Conservation (phyloP, 2,888 invertebrate genomes). For the Drosophila meridionalis region DNA sequence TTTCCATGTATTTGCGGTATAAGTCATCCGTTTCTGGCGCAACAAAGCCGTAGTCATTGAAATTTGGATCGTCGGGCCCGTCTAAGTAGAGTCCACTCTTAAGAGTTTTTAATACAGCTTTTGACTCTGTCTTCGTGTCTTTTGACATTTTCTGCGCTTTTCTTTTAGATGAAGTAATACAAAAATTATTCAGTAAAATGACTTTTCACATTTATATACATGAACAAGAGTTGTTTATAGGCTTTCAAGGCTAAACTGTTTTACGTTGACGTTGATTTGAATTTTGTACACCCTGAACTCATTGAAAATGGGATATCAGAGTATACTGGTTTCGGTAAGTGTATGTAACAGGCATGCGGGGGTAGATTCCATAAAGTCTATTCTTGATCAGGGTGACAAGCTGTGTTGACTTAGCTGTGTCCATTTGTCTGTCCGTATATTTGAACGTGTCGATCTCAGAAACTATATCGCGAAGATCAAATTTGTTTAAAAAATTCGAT, state of each 20-base stretch:
- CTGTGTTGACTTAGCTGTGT: too few relatives aligned
- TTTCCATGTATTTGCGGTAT: slow-evolving; percentile 15
- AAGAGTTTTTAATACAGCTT: not conserved
- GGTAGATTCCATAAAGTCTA: too few relatives aligned
- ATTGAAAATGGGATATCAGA: too few relatives aligned
- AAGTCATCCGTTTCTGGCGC: not conserved
- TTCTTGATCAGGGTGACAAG: too few relatives aligned
- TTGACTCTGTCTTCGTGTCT: not conserved
- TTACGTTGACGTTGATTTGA: not conserved
- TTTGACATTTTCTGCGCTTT: not conserved
- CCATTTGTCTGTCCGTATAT: too few relatives aligned
- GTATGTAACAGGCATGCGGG: too few relatives aligned
- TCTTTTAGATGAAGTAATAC: not conserved
- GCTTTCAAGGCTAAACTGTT: not conserved
- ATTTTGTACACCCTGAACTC: not conserved
- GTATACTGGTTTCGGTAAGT: too few relatives aligned
- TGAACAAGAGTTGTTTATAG: fast-evolving
- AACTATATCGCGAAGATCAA: too few relatives aligned
- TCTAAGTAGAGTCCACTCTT: not conserved
- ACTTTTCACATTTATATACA: not conserved
- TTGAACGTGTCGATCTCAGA: too few relatives aligned
- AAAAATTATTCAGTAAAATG: too few relatives aligned
- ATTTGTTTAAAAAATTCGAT: too few relatives aligned
- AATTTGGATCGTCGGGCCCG: slow-evolving; percentile 10
- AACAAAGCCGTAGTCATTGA: slow-evolving; percentile 7